Base-by-base conservation (phyloP, 2,113 vertebrate species). In the Bambusicola thoracicus region DNA sequence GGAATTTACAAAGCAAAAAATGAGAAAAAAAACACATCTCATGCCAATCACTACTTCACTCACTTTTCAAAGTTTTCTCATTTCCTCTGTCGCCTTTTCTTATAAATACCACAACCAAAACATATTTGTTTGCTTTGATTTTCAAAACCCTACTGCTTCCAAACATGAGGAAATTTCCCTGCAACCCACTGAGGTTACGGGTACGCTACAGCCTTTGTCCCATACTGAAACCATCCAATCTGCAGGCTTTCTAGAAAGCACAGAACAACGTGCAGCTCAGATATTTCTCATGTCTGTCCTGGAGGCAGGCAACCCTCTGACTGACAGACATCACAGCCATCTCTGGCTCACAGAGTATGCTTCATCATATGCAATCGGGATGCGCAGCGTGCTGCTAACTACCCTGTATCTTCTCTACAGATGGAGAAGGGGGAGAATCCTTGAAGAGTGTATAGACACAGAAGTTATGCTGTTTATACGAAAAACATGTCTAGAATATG, bases 61-160 rank as follows among this genome's bases (percentile, higher is more conserved):
- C 85, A 53, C n/a, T 68, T 90, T 90, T 94, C 90, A 95, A 94
- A 95, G 88, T 10, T 46, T 72, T 91, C 87, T 91, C 73, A 91
- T 88, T 95, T 97, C 95, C 93, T 95, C 61, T 61, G 82, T 63
- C 5, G 2, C 46, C 40, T 90, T 88, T 90, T 92, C 76, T 81
- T 86, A 91, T 68, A 86, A 96, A 88, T 76, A 83, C 76, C 51
- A 22, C 83, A 94, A 94, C 48, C 88, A 95, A 87, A 94, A 87
- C 68, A 94, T 58, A 79, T 30, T 84, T 83, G 43, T 91, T 81
- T 48, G 73, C 92, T 95, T 90, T 88, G 91, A 93, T 94, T 97
- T 86, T 90, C 62, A 85, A 62, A 94, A 73, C 44, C 36, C 55
- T 63, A 44, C 38, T 80, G 10, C 49, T 82, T 65, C 65, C 44